These are phyloP conservation scores for Trinectes maculatus DNA, from an alignment of 2,113 vertebrate species.

Conservation along the genomic window DNA sequence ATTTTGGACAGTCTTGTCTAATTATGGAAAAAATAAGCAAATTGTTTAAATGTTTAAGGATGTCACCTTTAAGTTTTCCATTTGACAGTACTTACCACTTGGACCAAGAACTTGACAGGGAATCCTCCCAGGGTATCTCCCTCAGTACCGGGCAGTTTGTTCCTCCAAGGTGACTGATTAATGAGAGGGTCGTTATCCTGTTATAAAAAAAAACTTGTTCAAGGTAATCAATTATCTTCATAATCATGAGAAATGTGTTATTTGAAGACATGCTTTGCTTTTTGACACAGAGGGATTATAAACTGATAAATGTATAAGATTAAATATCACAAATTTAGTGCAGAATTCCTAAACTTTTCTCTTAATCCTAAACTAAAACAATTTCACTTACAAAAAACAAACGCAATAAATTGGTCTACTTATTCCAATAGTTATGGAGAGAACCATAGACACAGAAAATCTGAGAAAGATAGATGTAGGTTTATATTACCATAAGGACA, in stretches of 20 bases:
- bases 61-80: background rate
- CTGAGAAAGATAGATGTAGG: background rate
- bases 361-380: no score
- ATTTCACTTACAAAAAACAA: no score
- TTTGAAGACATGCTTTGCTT: background rate
- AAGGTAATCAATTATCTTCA: slow-evolving; percentile 4
- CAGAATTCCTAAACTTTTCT: no score
- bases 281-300: no score
- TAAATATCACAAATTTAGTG: no score
- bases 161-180: slow-evolving; percentile 94
- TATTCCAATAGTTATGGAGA: no score
- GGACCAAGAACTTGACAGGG: slow-evolving; percentile 97
- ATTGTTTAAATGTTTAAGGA: background rate
- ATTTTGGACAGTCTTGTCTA: slow-evolving; percentile 98
- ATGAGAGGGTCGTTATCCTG: slow-evolving; percentile 94
- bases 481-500: slow-evolving; percentile 84
- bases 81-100: slow-evolving; percentile 89
- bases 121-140: slow-evolving; percentile 96
- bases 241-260: background rate
- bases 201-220: background rate
- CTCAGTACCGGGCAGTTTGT: slow-evolving; percentile 89
- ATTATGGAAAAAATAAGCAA: slow-evolving; percentile 39
- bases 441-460: no score
- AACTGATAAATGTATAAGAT: no score
- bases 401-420: no score